Evolutionary conservation across 1,140 invertebrate species (phyloP), one percentile per base, ranked within the genome.

Genomic region (Danaus melanippus): DNA sequence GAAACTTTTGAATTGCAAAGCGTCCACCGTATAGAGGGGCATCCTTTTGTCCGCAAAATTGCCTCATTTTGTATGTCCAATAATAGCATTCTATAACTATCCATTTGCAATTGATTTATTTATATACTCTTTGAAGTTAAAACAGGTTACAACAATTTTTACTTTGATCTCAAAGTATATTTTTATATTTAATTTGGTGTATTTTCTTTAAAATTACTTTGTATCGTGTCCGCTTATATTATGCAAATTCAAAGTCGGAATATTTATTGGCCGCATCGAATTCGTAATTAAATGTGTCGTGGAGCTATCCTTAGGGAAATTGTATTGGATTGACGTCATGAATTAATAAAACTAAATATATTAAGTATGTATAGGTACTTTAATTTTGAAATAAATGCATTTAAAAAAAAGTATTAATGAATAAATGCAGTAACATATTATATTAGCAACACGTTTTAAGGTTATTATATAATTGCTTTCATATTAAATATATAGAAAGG

Each of bases 11-110:
- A 82, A 79, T 74, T 60, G 75, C 75, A 74, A 64, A 76, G 75
- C 66, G 64, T 60, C 68, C 66, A 55, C 12, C 50, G 50, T 56
- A 66, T 52, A 53, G 58, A 71, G 70, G 70, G 74, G 70, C 67
- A 69, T 70, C 72, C 79, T 78, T 82, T 85, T 85, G 82, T 85
- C 75, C 74, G 64, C 67, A 48, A 85, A 84, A 85, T 85, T 82
- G 77, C 79, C 74, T 79, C 73, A 79, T 82, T 76, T 76, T 68
- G 69, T 67, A 76, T 69, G 58, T 64, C 60, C 78, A 82, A 82
- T 82, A 83, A 82, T 73, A 79, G 15, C 15, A 69, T 66, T 72
- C 71, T 71, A 60, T 61, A 83, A 84, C 80, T 80, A 81, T 84
- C 74, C 76, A 56, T 69, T 66, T 60, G 76, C 81, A 85, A 84